Base-by-base conservation (phyloP, 37 sponge, comb jelly and placozoan genomes). In the Lycopodina hypogea region DNA sequence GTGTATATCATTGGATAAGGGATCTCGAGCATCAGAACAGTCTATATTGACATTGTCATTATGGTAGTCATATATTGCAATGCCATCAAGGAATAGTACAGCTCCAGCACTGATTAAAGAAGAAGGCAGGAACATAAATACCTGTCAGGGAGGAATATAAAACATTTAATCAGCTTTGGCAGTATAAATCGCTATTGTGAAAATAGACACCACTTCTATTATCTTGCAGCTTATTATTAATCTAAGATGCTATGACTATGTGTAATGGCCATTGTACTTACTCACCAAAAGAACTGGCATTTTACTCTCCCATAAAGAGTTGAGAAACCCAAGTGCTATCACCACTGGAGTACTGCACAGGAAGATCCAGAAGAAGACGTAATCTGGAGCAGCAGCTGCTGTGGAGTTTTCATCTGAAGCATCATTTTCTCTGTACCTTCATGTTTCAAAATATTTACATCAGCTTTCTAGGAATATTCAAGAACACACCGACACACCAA, bases 291-390 rank as follows among this genome's bases (percentile, higher is more conserved):
- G 23, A 30, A 18, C 26, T 59, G 67, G 32, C 1, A 70, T 1
- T 58, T 36, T 80, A 28, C 37, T 30, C 9, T 51, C 59, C 53
- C 57, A 80, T 45, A 80, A 69, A 18, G 58, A 35, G 69, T 71
- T 22, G 0, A 80, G 8, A 11, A 80, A 68, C n/a, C 60, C 69
- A 42, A 80, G 48, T 21, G 57, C 45, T 19, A 71, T 22, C 21
- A 80, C 22, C 19, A 80, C 42, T 18, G 71, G 71, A 40, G 56
- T 35, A 39, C 37, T 33, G 61, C 53, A 55, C 21, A 55, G 71
- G 69, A 80, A 80, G 9, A 59, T 24, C 80, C 80, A 80, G 32
- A 70, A 57, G 42, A 70, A 71, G 18, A 56, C 28, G 71, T 68
- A 80, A 3, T 80, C 80, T 3, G 71, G 71, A 14, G 33, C 32